These are phyloP conservation scores for Erethizon dorsatum DNA, from an alignment of 2,797 vertebrate genomes.

Conservation along the genomic window DNA sequence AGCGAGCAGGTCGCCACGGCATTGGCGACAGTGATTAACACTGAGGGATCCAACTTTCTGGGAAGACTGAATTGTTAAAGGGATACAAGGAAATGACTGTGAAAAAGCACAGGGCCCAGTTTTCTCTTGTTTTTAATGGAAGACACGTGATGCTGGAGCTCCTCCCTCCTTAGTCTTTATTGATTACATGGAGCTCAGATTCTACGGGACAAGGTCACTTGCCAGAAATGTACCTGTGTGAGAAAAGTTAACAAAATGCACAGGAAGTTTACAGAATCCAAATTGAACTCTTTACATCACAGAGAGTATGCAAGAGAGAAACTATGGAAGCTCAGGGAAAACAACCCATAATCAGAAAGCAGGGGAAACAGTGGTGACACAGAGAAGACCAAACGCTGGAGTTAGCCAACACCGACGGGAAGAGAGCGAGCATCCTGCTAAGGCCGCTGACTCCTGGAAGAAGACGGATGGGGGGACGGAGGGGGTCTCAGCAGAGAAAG, in stretches of 20 bases:
- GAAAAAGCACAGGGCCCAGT: neutral
- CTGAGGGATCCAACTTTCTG: neutral
- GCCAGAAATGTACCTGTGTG: neutral
- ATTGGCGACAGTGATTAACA: rapidly evolving
- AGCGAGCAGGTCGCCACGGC: rapidly evolving
- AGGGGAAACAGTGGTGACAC: neutral
- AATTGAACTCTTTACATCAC: neutral
- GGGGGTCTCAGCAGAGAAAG: neutral
- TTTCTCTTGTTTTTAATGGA: neutral
- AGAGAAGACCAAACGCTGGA: neutral
- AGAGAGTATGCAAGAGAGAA: neutral
- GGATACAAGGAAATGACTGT: neutral
- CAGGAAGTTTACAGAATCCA: neutral
- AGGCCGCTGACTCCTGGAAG: neutral
- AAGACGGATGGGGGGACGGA: neutral
- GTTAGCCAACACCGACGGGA: rapidly evolving
- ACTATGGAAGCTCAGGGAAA: neutral
- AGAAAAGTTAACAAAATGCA: neutral
- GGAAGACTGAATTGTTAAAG: neutral
- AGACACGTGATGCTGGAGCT: neutral
- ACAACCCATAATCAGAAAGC: neutral
- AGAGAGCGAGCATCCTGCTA: rapidly evolving
- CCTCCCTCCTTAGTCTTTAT: neutral
- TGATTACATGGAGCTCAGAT: neutral
- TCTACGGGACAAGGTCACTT: neutral